Evolutionary conservation across 2,113 vertebrate genomes (phyloP), one percentile per base, ranked within the genome.

Genomic region (Orycteropus afer): DNA sequence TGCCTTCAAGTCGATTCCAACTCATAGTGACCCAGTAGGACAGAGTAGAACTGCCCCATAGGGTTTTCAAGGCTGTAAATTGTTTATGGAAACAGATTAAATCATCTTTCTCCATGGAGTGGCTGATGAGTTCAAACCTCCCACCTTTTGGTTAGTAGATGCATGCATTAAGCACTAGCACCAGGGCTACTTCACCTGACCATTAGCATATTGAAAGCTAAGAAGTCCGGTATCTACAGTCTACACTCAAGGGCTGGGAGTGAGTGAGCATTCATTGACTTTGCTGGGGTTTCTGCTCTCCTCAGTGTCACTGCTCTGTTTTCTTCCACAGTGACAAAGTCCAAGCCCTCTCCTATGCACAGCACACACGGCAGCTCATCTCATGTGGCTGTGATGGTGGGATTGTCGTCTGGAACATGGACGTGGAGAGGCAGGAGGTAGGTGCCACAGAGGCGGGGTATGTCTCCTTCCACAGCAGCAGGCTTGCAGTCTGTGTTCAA

Each of bases 401-500:
- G 92, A 99, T 99, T 3, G 99, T 99, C 0, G 98, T 99, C 98
- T 99, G 99, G 99, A 99, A 99, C 98, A 99, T 99, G 99, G 99
- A 99, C 45, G 99, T 99, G 49, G 99, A 99, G 73, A 98, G 99
- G 96, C 99, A 99, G 97, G 99, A 99, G 99, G 99, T 99, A 93
- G 97, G 96, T 63, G 65, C 89, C 32, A 37, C 2, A 5, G 3
- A 37, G 79, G 27, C 34, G 2, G n/a, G 32, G 53, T 5, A 1
- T 23, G 23, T 47, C 25, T 49, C 34, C 40, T 45, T 61, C 29
- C n/a, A 2, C 4, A 2, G 74, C 37, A 15, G 4, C 32, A 1
- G 13, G 20, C 12, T 42, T 47, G 37, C 37, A 49, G 79, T 37
- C 12, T 40, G 27, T 3, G 0, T 20, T 42, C 78, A 3, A 12